These are phyloP conservation scores for Rhea pennata DNA, from an alignment of 2,113 vertebrate species.

Conservation along the genomic window DNA sequence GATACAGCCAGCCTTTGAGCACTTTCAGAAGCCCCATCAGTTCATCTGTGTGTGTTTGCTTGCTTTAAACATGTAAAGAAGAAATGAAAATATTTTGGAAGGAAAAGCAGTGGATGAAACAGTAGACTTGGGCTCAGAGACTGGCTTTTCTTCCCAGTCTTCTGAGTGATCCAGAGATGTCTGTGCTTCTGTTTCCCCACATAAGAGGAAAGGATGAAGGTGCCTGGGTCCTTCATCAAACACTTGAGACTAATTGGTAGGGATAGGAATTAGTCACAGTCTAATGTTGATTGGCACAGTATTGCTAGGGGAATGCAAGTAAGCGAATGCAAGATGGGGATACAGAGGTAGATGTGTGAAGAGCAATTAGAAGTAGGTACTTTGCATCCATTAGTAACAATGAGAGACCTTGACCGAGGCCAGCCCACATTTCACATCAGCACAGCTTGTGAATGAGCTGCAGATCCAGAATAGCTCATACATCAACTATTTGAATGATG, in stretches of 20 bases:
- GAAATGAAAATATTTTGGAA: not conserved
- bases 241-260: not conserved
- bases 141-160: not conserved
- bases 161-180: not conserved
- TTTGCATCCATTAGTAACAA: not conserved
- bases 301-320: not conserved
- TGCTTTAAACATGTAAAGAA: not conserved
- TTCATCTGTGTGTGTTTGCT: not conserved
- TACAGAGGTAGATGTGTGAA: not conserved
- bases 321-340: not conserved
- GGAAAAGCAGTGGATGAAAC: not conserved
- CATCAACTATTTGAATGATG: not conserved
- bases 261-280: not conserved
- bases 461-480: not conserved
- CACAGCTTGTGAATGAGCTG: not conserved
- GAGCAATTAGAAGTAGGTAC: not conserved
- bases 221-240: not conserved
- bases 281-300: not conserved
- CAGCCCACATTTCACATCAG: not conserved
- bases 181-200: not conserved
- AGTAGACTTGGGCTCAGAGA: not conserved
- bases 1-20: not conserved
- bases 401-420: not conserved
- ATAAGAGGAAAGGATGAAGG: not conserved
- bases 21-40: not conserved